Base-by-base conservation (phyloP, 2,888 invertebrate genomes). In the Meteorus colon region DNA sequence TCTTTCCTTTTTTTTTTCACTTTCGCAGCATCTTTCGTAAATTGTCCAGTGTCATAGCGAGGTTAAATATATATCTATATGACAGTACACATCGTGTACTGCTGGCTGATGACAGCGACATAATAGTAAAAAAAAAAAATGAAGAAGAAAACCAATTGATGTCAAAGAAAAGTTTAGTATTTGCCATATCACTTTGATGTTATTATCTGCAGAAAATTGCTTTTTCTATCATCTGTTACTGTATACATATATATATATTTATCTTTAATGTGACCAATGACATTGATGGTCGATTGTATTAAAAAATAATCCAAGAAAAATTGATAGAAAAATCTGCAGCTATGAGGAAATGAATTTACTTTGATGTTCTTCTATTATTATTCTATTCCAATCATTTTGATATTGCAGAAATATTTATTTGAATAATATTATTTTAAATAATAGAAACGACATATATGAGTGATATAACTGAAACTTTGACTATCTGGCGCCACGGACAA, bases 401-500 rank as follows among this genome's bases (percentile, higher is more conserved):
- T 55, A 19, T 55, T 24, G 19, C n/a, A 0, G 5, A 10, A 55
- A 24, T 24, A 55, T 48, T 12, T 48, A 48, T 55, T 55, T 55
- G 10, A 55, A 55, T 55, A 55, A 8, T 19, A 55, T 4, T 8
- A 55, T 55, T 55, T 19, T 19, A 8, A 55, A 55, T 55, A 55
- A 8, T 19, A 55, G 55, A n/a, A 55, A 55, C n/a, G 5, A 55
- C 19, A 19, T 19, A 8, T 24, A 55, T 55, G 55, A 55, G 6
- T 55, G 55, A 55, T 55, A 55, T 55, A 19, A 55, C 55, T 55
- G 19, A 19, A 8, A 55, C 55, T 48, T 78, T 81, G 81, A 76
- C 82, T 81, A 79, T 79, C 69, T 80, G 82, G 80, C 80, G 82
- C 82, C 80, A 77, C 78, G 55, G 65, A 63, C 51, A 59, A 73